Evolutionary conservation across 2,888 invertebrate species (phyloP), one percentile per base, ranked within the genome.

Genomic region (Euproctis similis): DNA sequence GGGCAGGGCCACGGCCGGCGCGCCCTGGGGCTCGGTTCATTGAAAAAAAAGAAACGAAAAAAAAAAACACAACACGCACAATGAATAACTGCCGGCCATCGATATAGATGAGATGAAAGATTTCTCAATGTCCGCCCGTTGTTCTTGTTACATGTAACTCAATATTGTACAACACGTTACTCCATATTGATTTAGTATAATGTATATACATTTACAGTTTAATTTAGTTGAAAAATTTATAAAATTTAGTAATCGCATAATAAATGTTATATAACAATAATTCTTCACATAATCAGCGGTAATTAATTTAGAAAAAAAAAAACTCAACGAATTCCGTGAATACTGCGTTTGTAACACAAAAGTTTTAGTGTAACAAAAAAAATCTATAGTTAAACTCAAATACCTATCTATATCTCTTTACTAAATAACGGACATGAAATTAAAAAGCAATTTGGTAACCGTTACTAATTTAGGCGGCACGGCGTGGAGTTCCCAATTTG

Each of bases 381-480:
- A 59, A 53, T 37, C 36, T 14, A 35, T 32, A 48, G 53, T 49
- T 52, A 49, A 37, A 51, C 46, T 42, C 44, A 56, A 64, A 64
- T 58, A 62, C 57, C 59, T 61, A n/a, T n/a, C n/a, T n/a, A n/a
- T n/a, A n/a, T n/a, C n/a, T n/a, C n/a, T n/a, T n/a, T n/a, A 63
- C 63, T 68, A 73, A 76, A 75, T 75, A 80, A 76, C 70, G 58
- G 59, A 59, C 57, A 61, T 48, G 68, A 76, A 81, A 82, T 82
- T 81, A 81, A 80, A 82, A 80, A 76, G 73, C 77, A 75, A 84
- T 84, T 84, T 80, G 63, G 73, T 75, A 75, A 77, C 78, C 77
- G 72, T 80, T 75, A 78, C 80, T 81, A 80, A 82, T 82, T 80
- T 76, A 73, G 74, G 59, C 62, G 64, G 67, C 65, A 64, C 68